Evolutionary conservation across 2,888 invertebrate species (phyloP), one percentile per base, ranked within the genome.

Genomic region (Acholoe squamosa): DNA sequence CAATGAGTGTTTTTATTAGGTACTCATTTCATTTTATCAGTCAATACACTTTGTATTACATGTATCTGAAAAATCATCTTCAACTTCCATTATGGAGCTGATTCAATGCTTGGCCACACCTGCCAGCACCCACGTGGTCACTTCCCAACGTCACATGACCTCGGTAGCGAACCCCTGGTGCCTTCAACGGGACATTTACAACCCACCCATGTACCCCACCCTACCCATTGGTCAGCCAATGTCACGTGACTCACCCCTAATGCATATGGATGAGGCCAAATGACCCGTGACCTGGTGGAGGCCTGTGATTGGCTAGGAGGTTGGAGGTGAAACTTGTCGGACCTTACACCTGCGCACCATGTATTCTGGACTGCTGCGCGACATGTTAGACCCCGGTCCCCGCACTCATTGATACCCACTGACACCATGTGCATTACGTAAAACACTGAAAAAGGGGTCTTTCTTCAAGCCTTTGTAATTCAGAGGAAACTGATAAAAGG

Each of bases 301-400:
- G 31, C n/a, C 71, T 28, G 28, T 28, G 71, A 28, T 71, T 28
- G 71, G 71, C 28, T 25, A 0, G 28, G 0, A 7, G 71, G 71
- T 1, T 0, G 71, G 28, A 14, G 14, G 31, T 71, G 25, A 28
- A 71, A 71, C 28, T 28, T 5, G 71, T 28, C 28, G 71, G 71
- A 71, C 71, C 71, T 71, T 71, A 16, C 71, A 28, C 71, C 12
- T 71, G 71, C 71, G 71, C 71, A 71, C 25, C 71, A 71, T 5
- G 71, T 28, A 16, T 71, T 28, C 14, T 28, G 25, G 28, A 71
- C 71, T 71, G 71, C 3, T 71, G 71, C 71, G 71, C 71, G 25
- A 71, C 31, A 25, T 25, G 71, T 28, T 28, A 71, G 71, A 71
- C 25, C n/a, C 5, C 71, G 19, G 71, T 22, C 67, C n/a, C n/a